Conservation (phyloP, 2,113 vertebrate genomes). For the Agelaius phoeniceus region DNA sequence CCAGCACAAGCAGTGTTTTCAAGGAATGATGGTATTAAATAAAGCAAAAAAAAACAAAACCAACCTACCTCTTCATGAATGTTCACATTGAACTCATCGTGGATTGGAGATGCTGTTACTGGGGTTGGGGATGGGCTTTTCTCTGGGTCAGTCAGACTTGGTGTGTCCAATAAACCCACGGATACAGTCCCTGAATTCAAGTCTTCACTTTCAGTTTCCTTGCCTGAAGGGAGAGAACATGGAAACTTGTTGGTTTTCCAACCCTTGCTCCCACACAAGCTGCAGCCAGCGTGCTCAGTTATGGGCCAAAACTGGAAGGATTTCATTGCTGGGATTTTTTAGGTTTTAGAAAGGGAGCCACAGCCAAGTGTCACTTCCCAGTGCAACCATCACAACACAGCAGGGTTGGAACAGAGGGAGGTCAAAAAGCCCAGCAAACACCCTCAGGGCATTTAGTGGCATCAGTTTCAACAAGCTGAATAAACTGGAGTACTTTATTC, state of each 20-base stretch:
- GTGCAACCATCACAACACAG: neutral
- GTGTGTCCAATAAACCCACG: conserved; percentile 43
- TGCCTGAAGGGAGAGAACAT: conserved; percentile 60
- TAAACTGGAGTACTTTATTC: neutral
- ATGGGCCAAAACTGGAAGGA: neutral
- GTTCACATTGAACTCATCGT: conserved; percentile 39
- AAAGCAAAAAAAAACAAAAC: neutral
- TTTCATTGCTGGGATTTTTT: neutral
- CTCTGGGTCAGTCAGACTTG: conserved; percentile 75
- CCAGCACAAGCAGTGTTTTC: neutral
- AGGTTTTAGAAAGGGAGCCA: neutral
- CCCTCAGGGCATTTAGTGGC: neutral
- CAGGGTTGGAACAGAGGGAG: neutral
- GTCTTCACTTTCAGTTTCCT: conserved; percentile 82
- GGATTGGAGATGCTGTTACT: conserved; percentile 59
- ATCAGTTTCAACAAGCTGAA: neutral
- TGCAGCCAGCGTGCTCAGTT: rapidly evolving
- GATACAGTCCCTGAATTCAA: conserved; percentile 76
- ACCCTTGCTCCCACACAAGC: neutral
- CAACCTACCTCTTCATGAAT: conserved; percentile 67
- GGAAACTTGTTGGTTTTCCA: neutral
- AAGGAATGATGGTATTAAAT: neutral
- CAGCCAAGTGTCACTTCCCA: neutral
- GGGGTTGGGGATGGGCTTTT: conserved; percentile 67
- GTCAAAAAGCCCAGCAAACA: neutral